Evolutionary conservation across 2,113 vertebrate species (phyloP), one percentile per base, ranked within the genome.

Genomic region (Phocoena phocoena): DNA sequence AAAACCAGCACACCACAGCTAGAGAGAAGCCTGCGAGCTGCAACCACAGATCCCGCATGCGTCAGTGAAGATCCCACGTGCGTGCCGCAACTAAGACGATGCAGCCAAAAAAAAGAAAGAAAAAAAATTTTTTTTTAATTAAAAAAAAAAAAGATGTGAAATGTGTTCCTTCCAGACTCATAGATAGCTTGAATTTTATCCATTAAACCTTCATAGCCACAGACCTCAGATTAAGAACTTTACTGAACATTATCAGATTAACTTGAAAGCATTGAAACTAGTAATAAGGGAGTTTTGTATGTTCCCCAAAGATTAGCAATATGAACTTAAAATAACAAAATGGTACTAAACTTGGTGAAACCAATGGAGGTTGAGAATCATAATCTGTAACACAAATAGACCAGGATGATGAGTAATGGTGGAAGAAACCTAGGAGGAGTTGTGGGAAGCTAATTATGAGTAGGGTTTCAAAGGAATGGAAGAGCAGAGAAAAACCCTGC

Each of bases 381-480:
- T 88, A 70, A 82, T 96, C 73, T 83, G 53, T 65, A 89, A 87
- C 62, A 92, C 93, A 96, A 97, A 96, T 94, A 97, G 91, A 91
- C 73, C 36, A 63, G 79, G 58, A 93, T 62, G 88, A 94, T 97
- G 98, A 97, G 96, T 97, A 97, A 97, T 81, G 93, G 85, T 91
- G 88, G 93, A 84, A 93, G 85, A 94, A 97, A 92, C 53, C 81
- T 62, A 93, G 96, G 86, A 93, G 82, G 71, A 82, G 74, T 90
- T 97, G 96, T 97, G 96, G 98, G 95, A 94, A 98, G 88, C 95
- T 97, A 98, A 98, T 97, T 98, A 96, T 93, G 97, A 96, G 88
- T 82, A 97, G 70, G 79, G 71, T 86, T 97, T 94, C 79, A 94
- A 96, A 96, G 82, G 50, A 97, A 90, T 93, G 89, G 96, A 95